These are phyloP conservation scores for Psylliodes chrysocephalus DNA, from an alignment of 2,888 invertebrate genomes.

Conservation along the genomic window DNA sequence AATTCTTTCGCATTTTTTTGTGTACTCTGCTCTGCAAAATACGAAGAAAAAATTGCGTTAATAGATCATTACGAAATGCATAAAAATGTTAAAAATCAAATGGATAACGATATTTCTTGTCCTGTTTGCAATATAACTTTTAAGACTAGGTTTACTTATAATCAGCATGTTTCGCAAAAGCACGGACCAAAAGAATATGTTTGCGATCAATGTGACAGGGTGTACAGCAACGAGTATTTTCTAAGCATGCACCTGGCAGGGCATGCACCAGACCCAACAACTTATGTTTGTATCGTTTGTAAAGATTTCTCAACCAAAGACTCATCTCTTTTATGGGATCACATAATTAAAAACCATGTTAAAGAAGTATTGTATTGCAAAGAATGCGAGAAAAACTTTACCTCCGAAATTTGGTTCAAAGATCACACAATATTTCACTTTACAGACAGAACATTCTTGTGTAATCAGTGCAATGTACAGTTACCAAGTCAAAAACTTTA, in stretches of 20 bases:
- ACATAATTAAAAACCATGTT: conserved; percentile 43
- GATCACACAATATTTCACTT: conserved; percentile 68
- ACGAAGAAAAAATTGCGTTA: background rate
- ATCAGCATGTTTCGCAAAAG: background rate
- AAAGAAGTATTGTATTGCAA: conserved; percentile 66
- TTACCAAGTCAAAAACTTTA: background rate
- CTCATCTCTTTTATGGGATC: conserved; percentile 30
- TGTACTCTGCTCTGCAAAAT: conserved; percentile 35
- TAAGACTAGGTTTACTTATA: background rate
- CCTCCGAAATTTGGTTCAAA: conserved; percentile 66
- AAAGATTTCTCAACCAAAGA: conserved; percentile 1
- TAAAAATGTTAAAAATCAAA: conserved; percentile 21
- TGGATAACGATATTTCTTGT: conserved; percentile 19
- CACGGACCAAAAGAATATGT: conserved; percentile 51
- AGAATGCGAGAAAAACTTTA: conserved; percentile 67
- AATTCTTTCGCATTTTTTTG: background rate
- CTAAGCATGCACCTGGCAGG: conserved; percentile 24
- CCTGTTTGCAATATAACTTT: conserved; percentile 17
- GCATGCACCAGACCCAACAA: background rate
- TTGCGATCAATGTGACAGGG: conserved; percentile 55
- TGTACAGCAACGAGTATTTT: conserved; percentile 39
- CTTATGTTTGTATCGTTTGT: conserved; percentile 20
- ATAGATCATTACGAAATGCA: conserved; percentile 39
- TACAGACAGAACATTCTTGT: background rate
- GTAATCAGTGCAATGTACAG: background rate